A percentile compares a stretch with the other conserved stretches of the same genome.
Conservation (phyloP, 1,140 invertebrate genomes). For the Atta cephalotes region DNA sequence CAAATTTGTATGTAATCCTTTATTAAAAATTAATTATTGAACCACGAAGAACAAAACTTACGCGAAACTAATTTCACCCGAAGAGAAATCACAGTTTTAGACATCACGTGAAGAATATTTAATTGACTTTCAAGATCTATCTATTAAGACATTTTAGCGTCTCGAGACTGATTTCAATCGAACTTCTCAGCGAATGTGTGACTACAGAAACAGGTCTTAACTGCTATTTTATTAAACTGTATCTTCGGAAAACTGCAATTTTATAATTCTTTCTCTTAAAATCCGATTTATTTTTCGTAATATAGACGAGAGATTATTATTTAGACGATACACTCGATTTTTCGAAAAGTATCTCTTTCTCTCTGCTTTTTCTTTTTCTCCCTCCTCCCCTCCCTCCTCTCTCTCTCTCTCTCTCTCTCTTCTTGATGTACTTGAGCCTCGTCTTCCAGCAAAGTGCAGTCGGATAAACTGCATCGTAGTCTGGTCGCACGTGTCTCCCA, state of each 20-base stretch:
- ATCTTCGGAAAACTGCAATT: background rate
- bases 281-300: background rate
- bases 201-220: background rate
- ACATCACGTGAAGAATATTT: background rate
- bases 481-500: slow-evolving; percentile 48
- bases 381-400: too few relatives aligned
- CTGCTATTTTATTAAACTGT: background rate
- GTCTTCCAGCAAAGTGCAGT: slow-evolving; percentile 43
- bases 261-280: background rate
- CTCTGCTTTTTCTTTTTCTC: background rate
- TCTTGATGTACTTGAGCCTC: slow-evolving; percentile 14
- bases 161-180: background rate
- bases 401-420: background rate
- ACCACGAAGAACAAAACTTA: background rate
- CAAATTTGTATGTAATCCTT: background rate
- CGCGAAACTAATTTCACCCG: background rate
- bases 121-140: background rate
- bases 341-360: background rate
- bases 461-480: slow-evolving; percentile 54
- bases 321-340: slow-evolving; percentile 31
- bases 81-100: background rate
- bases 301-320: slow-evolving; percentile 22
- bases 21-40: background rate
- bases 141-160: background rate
- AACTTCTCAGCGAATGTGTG: background rate